A percentile compares a stretch with the other conserved stretches of the same genome.
These are phyloP conservation scores for Drosophila persimilis DNA, from an alignment of 1,140 invertebrate species.

Conservation along the genomic window DNA sequence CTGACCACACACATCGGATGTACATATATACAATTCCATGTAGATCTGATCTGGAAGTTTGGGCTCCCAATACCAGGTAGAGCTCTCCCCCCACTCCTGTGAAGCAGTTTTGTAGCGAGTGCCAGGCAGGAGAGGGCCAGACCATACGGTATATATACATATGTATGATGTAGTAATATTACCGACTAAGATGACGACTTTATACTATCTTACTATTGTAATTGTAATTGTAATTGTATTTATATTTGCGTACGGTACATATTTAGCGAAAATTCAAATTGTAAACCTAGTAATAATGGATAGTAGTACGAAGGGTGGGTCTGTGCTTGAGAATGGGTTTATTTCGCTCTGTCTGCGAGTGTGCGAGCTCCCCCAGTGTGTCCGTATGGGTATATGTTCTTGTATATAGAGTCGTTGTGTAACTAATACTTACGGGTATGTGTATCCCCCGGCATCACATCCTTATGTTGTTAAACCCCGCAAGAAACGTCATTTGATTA, in stretches of 20 bases:
- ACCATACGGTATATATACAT: slow-evolving; percentile 19
- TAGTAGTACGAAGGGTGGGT: no score
- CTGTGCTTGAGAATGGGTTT: not conserved
- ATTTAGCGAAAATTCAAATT: no score
- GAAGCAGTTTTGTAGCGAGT: not conserved
- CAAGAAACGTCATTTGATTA: slow-evolving; percentile 28
- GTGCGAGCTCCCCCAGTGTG: not conserved
- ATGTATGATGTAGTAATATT: slow-evolving; percentile 2
- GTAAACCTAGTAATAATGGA: no score
- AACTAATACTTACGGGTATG: slow-evolving; percentile 8
- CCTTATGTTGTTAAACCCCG: slow-evolving; percentile 15
- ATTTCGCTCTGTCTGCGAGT: slow-evolving; percentile 1
- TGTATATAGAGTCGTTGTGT: slow-evolving; percentile 27
- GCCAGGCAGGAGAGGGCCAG: no score
- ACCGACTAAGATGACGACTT: not conserved
- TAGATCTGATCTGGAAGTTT: no score
- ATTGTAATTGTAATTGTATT: slow-evolving; percentile 11
- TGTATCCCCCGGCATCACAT: not conserved
- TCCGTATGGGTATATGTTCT: not conserved
- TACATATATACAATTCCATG: no score
- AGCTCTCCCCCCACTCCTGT: not conserved
- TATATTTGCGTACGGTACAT: slow-evolving; percentile 5
- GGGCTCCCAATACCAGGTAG: no score
- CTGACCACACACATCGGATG: no score
- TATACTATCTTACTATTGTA: slow-evolving; percentile 1